Base-by-base conservation (phyloP, 2,888 invertebrate genomes). In the Punctoribates punctum region DNA sequence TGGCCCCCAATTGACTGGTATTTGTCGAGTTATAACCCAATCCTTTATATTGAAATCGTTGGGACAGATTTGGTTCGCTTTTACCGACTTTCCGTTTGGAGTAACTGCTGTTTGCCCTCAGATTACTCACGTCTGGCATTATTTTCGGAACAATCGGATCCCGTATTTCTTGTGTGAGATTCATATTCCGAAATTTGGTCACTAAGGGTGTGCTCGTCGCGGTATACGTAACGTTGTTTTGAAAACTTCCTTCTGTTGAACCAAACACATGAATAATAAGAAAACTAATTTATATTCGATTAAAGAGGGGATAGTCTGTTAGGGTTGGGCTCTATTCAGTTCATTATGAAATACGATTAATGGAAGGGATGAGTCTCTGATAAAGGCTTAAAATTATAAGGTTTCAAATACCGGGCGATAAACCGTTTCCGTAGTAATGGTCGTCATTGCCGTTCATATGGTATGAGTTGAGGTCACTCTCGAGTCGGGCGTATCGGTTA, bases 21-120 rank as follows among this genome's bases (percentile, higher is more conserved):
- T 27, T 48, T n/a, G 51, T 25, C 17, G 34, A 73, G 54, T 54
- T 34, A 48, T 54, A 29, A 15, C 17, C 51, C 27, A 46, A 6
- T 51, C 20, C 27, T 48, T 27, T 51, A 11, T n/a, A 27, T 34
- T 48, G 34, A 3, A 73, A 23, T 25, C 54, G 48, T 27, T 27
- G 48, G n/a, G 48, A 25, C 9, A 73, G 54, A 29, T 73, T 73
- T 11, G 73, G 73, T 54, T 73, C 73, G 29, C 73, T 73, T 73
- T 57, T 73, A 15, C 73, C 73, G 13, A 54, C 13, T 20, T 51
- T 73, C 11, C 54, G 25, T 23, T 29, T 25, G 5, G 48, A 48
- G 15, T 73, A 27, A 73, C 51, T 27, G 34, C 72, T 72, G 34
- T 72, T n/a, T n/a, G 29, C 51, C 25, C 42, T 73, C 13, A 73